phyloP scores from a whole-genome alignment of 2,888 invertebrate species.

The Anarsia innoxiella region DNA sequence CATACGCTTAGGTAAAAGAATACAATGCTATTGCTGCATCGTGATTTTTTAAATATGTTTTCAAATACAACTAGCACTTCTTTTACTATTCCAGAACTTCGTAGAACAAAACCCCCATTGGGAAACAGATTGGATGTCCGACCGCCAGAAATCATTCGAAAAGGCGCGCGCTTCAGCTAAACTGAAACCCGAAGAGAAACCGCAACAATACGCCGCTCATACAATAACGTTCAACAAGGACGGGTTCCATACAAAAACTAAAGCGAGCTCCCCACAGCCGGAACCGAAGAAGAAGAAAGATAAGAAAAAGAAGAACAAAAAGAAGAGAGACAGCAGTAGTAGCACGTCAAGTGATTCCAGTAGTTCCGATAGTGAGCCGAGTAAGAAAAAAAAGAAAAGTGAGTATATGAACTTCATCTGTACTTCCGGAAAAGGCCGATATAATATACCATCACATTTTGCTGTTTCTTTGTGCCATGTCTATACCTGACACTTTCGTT shows the following conservation, averaged over 20 bases:
- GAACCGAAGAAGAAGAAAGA: slow-evolving; percentile 75
- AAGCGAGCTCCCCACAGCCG: slow-evolving; percentile 31
- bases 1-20: no score
- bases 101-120: slow-evolving; percentile 90
- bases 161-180: slow-evolving; percentile 46
- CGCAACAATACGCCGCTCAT: slow-evolving; percentile 51
- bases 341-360: slow-evolving; percentile 39
- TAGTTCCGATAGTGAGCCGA: slow-evolving; percentile 50
- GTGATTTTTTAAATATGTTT: no score
- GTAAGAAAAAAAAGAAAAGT: slow-evolving; percentile 74
- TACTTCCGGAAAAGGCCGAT: no score
- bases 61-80: no score
- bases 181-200: slow-evolving; percentile 36
- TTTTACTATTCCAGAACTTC: slow-evolving; percentile 76
- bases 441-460: no score
- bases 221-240: slow-evolving; percentile 68
- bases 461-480: no score
- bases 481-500: no score
- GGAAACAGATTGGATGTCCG: slow-evolving; percentile 91
- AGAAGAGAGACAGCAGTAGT: slow-evolving; percentile 39
- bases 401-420: no score
- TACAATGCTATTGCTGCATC: no score
- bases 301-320: slow-evolving; percentile 70
- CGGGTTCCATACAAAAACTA: slow-evolving; percentile 59
- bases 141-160: slow-evolving; percentile 82